Conservation (phyloP, 2,113 vertebrate genomes). For the Cygnus atratus region DNA sequence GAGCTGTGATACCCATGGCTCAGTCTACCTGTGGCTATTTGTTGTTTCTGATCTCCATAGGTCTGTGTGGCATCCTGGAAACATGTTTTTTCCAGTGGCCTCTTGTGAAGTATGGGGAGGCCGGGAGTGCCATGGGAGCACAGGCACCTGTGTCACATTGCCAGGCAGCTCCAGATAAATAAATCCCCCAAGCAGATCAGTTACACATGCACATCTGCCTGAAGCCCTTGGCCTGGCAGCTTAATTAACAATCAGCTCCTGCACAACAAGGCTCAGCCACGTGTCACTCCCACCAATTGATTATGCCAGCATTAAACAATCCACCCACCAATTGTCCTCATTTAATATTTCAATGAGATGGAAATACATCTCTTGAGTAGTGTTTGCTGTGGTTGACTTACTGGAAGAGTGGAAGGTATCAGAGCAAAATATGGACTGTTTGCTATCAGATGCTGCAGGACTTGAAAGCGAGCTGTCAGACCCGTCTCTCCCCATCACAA, state of each 20-base stretch:
- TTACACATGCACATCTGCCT: slow-evolving; percentile 61
- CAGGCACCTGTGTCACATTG: slow-evolving; percentile 7
- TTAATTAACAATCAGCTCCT: slow-evolving; percentile 68
- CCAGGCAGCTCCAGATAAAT: slow-evolving; percentile 59
- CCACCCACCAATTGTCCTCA: slow-evolving; percentile 30
- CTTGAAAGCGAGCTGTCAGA: not conserved
- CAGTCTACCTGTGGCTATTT: not conserved
- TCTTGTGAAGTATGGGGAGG: slow-evolving; percentile 51
- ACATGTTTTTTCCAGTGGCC: slow-evolving; percentile 11
- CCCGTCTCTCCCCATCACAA: not conserved
- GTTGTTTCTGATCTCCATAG: not conserved
- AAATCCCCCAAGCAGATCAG: slow-evolving; percentile 64
- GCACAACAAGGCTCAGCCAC: not conserved
- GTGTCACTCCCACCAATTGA: slow-evolving; percentile 22
- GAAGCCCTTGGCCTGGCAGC: slow-evolving; percentile 49
- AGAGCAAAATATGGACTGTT: not conserved
- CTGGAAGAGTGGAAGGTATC: not conserved
- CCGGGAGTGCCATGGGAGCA: slow-evolving; percentile 37
- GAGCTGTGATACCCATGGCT: not conserved
- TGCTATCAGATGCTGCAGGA: not conserved
- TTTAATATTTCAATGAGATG: slow-evolving; percentile 38
- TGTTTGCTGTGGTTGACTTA: slow-evolving; percentile 25
- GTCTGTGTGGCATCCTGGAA: not conserved
- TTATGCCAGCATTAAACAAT: slow-evolving; percentile 52
- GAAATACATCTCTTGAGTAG: not conserved